A percentile compares a stretch with the other conserved stretches of the same genome.
Conservation (phyloP, 2,113 vertebrate species). For the Nicator chloris region DNA sequence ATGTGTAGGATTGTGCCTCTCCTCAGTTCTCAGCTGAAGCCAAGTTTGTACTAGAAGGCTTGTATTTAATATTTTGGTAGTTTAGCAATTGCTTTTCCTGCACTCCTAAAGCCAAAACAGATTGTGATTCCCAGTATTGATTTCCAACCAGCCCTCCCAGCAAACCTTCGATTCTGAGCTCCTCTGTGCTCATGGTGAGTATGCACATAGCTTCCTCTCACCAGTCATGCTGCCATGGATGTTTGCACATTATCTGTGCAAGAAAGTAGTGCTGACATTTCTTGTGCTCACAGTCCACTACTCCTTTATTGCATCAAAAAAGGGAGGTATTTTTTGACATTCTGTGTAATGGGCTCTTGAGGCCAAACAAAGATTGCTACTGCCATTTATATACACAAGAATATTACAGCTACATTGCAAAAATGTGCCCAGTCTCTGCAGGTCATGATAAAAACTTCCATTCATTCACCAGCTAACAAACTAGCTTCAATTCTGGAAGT, state of each 20-base stretch:
- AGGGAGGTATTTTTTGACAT: neutral
- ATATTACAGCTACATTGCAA: neutral
- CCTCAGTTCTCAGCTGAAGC: neutral
- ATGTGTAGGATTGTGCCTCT: neutral
- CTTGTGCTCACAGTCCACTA: neutral
- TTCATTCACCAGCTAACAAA: neutral
- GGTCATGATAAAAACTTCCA: neutral
- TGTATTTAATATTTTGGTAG: neutral
- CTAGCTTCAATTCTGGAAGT: neutral
- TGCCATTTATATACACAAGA: neutral
- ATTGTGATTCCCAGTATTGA: neutral
- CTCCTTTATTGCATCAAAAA: neutral
- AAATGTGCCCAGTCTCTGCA: neutral
- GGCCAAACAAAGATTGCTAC: neutral
- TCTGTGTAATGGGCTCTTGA: neutral
- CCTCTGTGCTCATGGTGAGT: neutral
- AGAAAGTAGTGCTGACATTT: neutral
- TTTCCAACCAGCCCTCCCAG: neutral
- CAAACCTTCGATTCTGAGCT: neutral
- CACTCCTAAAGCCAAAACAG: neutral
- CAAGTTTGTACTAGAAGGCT: neutral
- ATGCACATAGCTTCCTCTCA: neutral
- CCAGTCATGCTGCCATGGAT: neutral
- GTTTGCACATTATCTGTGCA: neutral
- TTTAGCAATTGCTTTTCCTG: neutral